Conservation (phyloP, 2,113 vertebrate genomes). For the Mastomys natalensis region DNA sequence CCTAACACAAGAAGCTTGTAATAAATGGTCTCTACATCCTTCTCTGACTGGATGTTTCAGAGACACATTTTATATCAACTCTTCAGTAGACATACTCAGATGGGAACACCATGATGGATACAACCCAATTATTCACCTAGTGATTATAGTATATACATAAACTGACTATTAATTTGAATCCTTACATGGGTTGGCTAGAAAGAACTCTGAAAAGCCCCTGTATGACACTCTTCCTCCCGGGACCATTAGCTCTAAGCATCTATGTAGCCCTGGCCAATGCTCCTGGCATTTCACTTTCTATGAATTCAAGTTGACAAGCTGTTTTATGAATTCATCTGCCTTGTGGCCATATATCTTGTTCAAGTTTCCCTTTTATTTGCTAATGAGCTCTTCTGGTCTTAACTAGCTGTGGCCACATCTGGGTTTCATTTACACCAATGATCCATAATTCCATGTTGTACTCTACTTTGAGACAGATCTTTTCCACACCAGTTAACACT, state of each 20-base stretch:
- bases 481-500: background rate
- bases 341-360: background rate
- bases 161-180: background rate
- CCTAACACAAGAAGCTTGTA: too few relatives aligned
- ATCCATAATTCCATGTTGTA: background rate
- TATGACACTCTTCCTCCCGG: background rate
- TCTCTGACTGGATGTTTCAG: background rate
- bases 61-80: background rate
- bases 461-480: background rate
- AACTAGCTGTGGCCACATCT: background rate
- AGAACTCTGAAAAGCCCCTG: background rate
- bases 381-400: background rate
- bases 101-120: background rate
- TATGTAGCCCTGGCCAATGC: background rate
- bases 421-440: background rate
- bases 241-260: background rate
- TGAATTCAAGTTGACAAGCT: background rate
- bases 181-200: background rate
- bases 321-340: background rate
- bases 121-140: background rate
- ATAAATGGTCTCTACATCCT: background rate
- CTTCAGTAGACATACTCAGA: background rate
- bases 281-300: background rate
- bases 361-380: background rate
- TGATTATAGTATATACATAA: background rate